Evolutionary conservation across 2,113 vertebrate species (phyloP).

Genomic region (Piaya cayana): DNA sequence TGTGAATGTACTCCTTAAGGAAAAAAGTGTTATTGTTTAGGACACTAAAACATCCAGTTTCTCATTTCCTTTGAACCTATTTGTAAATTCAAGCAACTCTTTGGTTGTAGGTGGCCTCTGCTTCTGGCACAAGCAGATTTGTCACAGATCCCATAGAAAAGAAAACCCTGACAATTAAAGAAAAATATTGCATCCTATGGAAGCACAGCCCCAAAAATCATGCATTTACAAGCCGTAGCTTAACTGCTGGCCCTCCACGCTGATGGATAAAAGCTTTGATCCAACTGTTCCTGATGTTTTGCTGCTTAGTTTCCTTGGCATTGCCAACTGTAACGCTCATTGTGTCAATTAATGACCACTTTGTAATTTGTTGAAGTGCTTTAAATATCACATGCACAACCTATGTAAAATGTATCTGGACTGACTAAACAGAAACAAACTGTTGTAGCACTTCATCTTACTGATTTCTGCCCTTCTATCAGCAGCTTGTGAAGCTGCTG

Average conservation of each 20-base stretch:
- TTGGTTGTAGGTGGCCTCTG: neutral
- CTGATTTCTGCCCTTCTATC: neutral
- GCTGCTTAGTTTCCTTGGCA: neutral
- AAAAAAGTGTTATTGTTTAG: neutral
- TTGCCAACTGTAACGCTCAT: neutral
- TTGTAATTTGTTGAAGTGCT: neutral
- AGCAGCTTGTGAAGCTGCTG: neutral
- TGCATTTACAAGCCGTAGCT: neutral
- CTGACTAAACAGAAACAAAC: neutral
- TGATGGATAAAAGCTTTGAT: neutral
- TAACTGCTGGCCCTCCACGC: neutral
- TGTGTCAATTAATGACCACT: neutral
- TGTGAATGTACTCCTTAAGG: neutral
- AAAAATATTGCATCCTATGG: neutral
- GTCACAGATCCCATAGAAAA: neutral
- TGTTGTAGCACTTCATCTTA: neutral
- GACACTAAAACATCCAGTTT: neutral
- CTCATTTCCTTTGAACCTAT: neutral
- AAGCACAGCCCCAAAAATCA: neutral
- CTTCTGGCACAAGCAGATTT: neutral
- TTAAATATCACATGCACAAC: neutral
- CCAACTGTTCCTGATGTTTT: neutral
- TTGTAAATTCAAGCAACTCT: neutral
- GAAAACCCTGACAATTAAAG: neutral
- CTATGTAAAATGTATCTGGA: neutral